Base-by-base conservation (phyloP, 2,888 invertebrate genomes). In the Falcaria lacertinaria region DNA sequence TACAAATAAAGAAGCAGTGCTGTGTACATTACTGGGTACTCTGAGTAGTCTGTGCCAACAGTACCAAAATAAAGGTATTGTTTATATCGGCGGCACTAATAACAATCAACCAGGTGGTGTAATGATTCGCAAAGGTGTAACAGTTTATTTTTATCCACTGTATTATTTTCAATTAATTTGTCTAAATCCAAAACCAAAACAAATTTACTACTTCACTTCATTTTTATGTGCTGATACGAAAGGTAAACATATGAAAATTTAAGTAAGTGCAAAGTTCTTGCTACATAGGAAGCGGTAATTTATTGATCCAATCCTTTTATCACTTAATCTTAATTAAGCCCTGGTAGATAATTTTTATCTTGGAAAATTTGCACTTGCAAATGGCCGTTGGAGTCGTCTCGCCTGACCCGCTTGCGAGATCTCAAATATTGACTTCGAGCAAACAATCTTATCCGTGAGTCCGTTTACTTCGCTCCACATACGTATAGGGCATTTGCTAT, bases 341-440 rank as follows among this genome's bases (percentile, higher is more conserved):
- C 60, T 65, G 58, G 53, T 65, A 80, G 83, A 83, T 83, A 77
- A 84, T 77, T 85, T 84, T 86, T 85, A 86, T 87, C 86, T 79
- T 62, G 76, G 78, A 80, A 85, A 85, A 82, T 85, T 86, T 82
- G 85, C 85, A 83, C 69, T 81, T 72, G 79, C 82, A 75, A 85
- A 85, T 83, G 83, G 83, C 76, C 74, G 81, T 61, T 57, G 65
- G 50, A 61, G 64, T 60, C 74, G 71, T 72, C 74, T 62, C 57
- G 77, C 64, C 75, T 85, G 88, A 83, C 86, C 87, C 59, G 83
- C 75, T 81, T 81, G 76, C 64, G 75, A 72, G 77, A 69, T 74
- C 68, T 74, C 81, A 85, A 89, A 88, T 86, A 87, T 89, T 88
- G 64, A 74, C 64, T 74, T 51, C 56, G 59, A 59, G 73, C 79